Conservation (phyloP, 92 coral and sea anemone species). For the Montipora capitata region DNA sequence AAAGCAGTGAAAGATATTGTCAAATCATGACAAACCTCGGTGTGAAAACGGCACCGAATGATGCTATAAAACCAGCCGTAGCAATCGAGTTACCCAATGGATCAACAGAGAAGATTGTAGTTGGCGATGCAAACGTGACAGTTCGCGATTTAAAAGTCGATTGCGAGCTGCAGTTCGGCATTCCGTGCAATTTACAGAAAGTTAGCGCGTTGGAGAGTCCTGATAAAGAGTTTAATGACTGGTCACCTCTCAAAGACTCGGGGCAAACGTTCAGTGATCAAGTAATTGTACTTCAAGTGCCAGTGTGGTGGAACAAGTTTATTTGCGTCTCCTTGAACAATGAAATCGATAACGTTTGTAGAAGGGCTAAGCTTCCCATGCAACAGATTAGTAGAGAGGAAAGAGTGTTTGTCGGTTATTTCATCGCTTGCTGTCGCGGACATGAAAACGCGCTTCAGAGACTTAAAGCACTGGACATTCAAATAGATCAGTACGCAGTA, state of each 20-base stretch:
- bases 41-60: background rate
- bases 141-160: conserved; percentile 73
- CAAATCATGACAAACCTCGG: background rate
- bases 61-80: conserved; percentile 1
- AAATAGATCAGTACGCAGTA: conserved; percentile 45
- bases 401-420: conserved; percentile 81
- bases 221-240: conserved; percentile 62
- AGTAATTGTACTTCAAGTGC: conserved; percentile 73
- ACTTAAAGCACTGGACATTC: conserved; percentile 45
- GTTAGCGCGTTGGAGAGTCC: conserved; percentile 52
- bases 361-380: conserved; percentile 89
- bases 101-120: conserved; percentile 47
- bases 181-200: conserved; percentile 78
- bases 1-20: background rate
- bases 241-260: conserved; percentile 32
- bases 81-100: conserved; percentile 78
- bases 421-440: conserved; percentile 85
- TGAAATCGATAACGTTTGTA: conserved; percentile 84
- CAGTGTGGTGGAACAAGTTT: conserved; percentile 89
- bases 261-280: conserved; percentile 20
- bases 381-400: conserved; percentile 86
- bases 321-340: conserved; percentile 82
- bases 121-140: conserved; percentile 45
- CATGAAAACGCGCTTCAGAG: conserved; percentile 59
- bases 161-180: conserved; percentile 82